A percentile compares a stretch with the other conserved stretches of the same genome.
Evolutionary conservation across 2,797 vertebrate genomes (phyloP).

Genomic region (Sebastes elongatus): DNA sequence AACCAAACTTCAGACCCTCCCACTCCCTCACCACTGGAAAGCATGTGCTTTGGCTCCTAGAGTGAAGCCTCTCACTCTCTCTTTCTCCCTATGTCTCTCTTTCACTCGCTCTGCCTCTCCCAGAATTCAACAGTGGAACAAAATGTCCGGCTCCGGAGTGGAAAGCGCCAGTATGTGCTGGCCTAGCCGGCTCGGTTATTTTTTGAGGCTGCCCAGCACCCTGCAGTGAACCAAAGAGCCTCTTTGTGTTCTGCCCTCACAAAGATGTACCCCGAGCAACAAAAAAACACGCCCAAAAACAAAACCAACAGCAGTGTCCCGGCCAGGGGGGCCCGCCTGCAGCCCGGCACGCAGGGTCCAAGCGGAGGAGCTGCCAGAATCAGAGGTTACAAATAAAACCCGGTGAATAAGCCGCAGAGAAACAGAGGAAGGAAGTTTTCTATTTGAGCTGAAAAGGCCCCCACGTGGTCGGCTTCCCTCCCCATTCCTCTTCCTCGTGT

Average conservation of each 20-base stretch:
- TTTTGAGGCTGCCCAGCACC: constrained; percentile 60
- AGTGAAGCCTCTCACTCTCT: constrained; percentile 33
- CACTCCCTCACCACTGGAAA: constrained; percentile 18
- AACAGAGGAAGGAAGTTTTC: constrained; percentile 68
- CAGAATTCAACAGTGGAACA: constrained; percentile 84
- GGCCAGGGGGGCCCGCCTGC: constrained; percentile 14
- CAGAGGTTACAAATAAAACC: constrained; percentile 52
- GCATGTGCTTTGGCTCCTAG: constrained; percentile 67
- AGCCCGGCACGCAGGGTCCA: constrained; percentile 14
- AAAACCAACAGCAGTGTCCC: constrained; percentile 54
- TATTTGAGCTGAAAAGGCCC: constrained; percentile 43
- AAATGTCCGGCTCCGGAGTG: constrained; percentile 81
- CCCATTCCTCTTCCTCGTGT: constrained; percentile 18
- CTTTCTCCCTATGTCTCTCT: constrained; percentile 13
- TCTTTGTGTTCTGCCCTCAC: constrained; percentile 73
- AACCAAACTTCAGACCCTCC: constrained; percentile 28
- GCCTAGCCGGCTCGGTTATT: constrained; percentile 36
- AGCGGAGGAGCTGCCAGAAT: constrained; percentile 40
- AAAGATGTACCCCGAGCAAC: constrained; percentile 62
- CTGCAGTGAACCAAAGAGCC: constrained; percentile 61
- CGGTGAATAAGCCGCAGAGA: constrained; percentile 44
- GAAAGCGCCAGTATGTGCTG: constrained; percentile 75
- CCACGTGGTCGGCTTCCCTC: constrained; percentile 20
- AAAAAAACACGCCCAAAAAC: constrained; percentile 39
- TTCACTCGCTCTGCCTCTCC: constrained; percentile 37